A percentile compares a stretch with the other conserved stretches of the same genome.
Evolutionary conservation across 2,113 vertebrate genomes (phyloP).

Genomic region (Prolemur simus): DNA sequence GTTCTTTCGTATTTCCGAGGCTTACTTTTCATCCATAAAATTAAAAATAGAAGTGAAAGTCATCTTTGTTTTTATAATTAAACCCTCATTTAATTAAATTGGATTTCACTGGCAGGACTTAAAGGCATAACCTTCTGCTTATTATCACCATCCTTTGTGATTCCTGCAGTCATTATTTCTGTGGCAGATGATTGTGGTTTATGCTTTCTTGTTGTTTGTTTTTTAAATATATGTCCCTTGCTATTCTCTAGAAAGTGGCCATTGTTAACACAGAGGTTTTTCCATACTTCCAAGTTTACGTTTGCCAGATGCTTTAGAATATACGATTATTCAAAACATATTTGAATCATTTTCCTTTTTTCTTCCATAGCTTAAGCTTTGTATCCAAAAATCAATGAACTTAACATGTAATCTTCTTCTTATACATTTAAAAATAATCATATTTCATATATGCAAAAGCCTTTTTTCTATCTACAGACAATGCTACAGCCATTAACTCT

Average conservation of each 20-base stretch:
- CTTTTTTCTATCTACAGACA: background rate
- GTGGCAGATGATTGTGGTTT: constrained; percentile 42
- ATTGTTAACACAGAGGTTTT: constrained; percentile 61
- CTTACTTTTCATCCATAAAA: constrained; percentile 69
- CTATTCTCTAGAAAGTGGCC: constrained; percentile 68
- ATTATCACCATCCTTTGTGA: constrained; percentile 27
- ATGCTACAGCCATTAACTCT: background rate
- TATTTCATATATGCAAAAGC: background rate
- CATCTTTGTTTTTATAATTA: constrained; percentile 70
- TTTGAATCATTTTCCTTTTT: constrained; percentile 52
- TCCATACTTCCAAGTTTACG: constrained; percentile 63
- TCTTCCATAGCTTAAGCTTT: constrained; percentile 47
- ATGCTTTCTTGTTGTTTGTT: constrained; percentile 1
- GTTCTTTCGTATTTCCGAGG: constrained; percentile 59
- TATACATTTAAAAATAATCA: constrained; percentile 16
- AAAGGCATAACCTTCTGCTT: background rate
- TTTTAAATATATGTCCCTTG: constrained; percentile 56
- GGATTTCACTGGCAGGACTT: constrained; percentile 55
- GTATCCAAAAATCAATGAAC: background rate
- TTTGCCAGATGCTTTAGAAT: constrained; percentile 68
- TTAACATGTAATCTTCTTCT: constrained; percentile 33
- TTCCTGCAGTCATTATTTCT: constrained; percentile 2
- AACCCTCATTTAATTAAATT: constrained; percentile 64
- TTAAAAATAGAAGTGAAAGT: constrained; percentile 74
- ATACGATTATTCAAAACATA: constrained; percentile 71